phyloP scores from a whole-genome alignment of 2,888 invertebrate genomes.

The Pemphredon lugubris region DNA sequence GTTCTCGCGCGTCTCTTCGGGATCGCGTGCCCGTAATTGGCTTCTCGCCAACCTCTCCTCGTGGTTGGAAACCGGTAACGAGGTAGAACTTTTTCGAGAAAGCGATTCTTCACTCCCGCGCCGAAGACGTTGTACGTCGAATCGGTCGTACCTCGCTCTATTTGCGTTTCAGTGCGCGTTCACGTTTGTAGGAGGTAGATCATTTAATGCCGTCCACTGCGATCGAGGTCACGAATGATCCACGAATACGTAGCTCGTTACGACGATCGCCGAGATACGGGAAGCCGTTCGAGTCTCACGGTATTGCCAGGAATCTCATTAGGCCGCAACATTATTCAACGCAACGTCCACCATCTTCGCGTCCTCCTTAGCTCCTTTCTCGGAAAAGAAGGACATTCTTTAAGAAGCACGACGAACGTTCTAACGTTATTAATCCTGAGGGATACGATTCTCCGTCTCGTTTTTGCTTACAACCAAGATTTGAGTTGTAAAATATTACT shows the following conservation, averaged over 20 bases:
- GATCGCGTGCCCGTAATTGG: constrained; percentile 68
- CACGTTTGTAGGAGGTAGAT: constrained; percentile 53
- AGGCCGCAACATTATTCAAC: too few species aligned
- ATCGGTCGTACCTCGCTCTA: constrained; percentile 51
- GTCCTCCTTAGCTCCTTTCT: too few species aligned
- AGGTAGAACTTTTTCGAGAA: constrained; percentile 57
- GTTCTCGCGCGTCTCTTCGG: constrained; percentile 55
- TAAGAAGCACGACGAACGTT: too few species aligned
- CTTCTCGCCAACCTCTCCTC: constrained; percentile 51
- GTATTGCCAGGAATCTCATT: too few species aligned
- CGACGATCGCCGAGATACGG: constrained; percentile 16
- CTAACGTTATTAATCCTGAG: constrained; percentile 1
- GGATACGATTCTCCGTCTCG: too few species aligned
- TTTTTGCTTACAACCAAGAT: too few species aligned
- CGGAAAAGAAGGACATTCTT: too few species aligned
- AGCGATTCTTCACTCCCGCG: constrained; percentile 30
- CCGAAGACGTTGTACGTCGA: constrained; percentile 16
- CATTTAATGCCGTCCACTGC: constrained; percentile 54
- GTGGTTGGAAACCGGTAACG: constrained; percentile 63
- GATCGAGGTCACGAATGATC: constrained; percentile 30
- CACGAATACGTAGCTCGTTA: constrained; percentile 41
- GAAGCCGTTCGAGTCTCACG: constrained; percentile 18
- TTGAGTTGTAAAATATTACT: too few species aligned
- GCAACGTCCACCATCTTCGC: too few species aligned
- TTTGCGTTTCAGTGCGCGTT: constrained; percentile 54